A percentile compares a stretch with the other conserved stretches of the same genome.
These are phyloP conservation scores for Buphagus erythrorhynchus DNA, from an alignment of 2,797 vertebrate genomes.

Conservation along the genomic window DNA sequence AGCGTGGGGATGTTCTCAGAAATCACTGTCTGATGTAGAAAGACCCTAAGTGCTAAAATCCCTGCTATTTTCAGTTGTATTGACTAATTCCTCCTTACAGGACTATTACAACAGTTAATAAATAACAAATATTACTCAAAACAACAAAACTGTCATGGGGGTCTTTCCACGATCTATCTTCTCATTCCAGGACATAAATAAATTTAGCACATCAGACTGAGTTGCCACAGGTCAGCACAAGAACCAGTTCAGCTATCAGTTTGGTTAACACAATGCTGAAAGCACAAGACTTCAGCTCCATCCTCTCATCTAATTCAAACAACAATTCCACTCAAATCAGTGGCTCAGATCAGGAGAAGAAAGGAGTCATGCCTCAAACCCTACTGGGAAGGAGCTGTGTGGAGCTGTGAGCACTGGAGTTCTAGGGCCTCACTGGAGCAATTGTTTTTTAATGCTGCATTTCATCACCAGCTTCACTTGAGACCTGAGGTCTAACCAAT, in stretches of 20 bases:
- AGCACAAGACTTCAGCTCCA: not conserved
- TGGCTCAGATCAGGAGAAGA: not conserved
- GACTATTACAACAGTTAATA: not conserved
- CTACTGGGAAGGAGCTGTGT: not conserved
- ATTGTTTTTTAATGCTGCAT: not conserved
- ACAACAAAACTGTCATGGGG: not conserved
- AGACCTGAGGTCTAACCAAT: not conserved
- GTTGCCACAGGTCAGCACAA: not conserved
- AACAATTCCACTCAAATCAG: not conserved
- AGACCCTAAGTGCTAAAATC: not conserved
- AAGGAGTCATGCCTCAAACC: not conserved
- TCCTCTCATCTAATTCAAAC: not conserved
- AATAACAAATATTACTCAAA: not conserved
- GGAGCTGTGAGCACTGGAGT: not conserved
- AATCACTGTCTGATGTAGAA: not conserved
- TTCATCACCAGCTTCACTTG: not conserved
- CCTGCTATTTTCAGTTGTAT: not conserved
- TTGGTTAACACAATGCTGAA: not conserved
- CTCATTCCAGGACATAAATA: not conserved
- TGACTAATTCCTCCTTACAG: not conserved
- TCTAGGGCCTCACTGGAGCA: not conserved
- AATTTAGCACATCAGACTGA: not conserved
- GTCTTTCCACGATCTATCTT: not conserved
- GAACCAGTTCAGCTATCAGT: not conserved
- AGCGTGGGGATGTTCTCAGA: not conserved